Evolutionary conservation across 2,113 vertebrate genomes (phyloP), one percentile per base, ranked within the genome.

Genomic region (Gorsachius goisagi): DNA sequence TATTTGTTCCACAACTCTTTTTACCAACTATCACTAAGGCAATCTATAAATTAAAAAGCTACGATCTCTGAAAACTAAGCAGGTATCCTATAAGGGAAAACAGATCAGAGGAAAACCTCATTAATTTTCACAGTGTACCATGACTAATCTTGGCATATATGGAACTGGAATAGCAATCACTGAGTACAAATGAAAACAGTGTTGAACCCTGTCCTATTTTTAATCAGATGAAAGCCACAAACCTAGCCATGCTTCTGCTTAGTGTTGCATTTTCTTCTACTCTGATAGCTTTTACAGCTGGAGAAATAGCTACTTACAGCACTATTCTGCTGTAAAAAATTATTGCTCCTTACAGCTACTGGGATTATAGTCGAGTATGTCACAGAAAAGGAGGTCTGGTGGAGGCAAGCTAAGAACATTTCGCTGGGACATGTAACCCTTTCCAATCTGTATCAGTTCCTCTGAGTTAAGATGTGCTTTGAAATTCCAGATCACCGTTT

Each of bases 91-190:
- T 35, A 90, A 73, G 71, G 82, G 39, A 84, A 80, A 83, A 93
- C 91, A 94, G 67, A 92, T 93, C 91, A 91, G 92, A 96, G 91
- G 81, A 97, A 95, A 95, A 94, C 45, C 87, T 94, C 96, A 97
- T 95, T 94, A 95, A 96, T 96, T 95, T 96, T 92, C 94, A 94
- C 80, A 82, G 50, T 3, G 16, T 87, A 88, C 94, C 87, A 83
- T 95, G 89, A 95, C 97, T 95, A 96, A 96, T 97, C 96, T 92
- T 92, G 89, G 94, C 89, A 95, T 95, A 91, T 96, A 95, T 92
- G 83, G 92, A 58, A 87, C 91, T 96, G 92, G 94, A 97, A 96
- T 90, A 94, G 92, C 77, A 97, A 88, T 89, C 94, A 85, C 59
- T 0, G 64, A 81, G 84, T 72, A 91, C 73, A 89, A 95, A 69